phyloP scores from a whole-genome alignment of 2,797 vertebrate species.

The Buceros bicornis region DNA sequence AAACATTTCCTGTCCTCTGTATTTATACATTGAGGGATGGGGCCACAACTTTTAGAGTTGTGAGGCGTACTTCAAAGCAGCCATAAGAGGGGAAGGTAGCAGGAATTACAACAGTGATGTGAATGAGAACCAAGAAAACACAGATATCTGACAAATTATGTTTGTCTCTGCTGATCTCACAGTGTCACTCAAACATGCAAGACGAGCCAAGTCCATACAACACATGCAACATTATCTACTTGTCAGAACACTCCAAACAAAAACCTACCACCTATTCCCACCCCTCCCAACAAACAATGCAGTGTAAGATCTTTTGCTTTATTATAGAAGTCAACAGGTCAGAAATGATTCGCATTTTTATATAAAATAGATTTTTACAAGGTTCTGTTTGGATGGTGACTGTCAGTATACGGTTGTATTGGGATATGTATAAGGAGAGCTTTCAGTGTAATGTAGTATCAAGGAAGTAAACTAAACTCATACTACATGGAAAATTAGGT shows the following conservation, averaged over 20 bases:
- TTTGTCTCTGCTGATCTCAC: background rate
- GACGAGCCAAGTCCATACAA: background rate
- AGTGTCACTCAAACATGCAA: background rate
- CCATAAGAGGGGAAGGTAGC: background rate
- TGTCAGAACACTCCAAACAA: background rate
- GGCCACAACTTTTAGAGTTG: background rate
- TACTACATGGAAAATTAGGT: background rate
- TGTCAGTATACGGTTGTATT: background rate
- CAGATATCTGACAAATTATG: background rate
- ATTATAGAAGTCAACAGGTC: background rate
- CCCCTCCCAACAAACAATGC: background rate
- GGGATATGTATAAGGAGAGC: background rate
- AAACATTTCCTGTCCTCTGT: background rate
- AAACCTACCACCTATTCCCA: background rate
- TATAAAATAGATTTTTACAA: background rate
- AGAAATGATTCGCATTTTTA: background rate
- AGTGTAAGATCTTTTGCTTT: background rate
- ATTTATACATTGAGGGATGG: background rate
- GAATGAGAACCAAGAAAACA: background rate
- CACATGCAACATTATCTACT: background rate
- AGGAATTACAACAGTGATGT: background rate
- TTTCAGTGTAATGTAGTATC: background rate
- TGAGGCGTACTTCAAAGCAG: background rate
- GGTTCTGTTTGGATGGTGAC: background rate
- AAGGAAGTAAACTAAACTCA: background rate